Base-by-base conservation (phyloP, 2,888 invertebrate genomes). In the Parascotia fuliginaria region DNA sequence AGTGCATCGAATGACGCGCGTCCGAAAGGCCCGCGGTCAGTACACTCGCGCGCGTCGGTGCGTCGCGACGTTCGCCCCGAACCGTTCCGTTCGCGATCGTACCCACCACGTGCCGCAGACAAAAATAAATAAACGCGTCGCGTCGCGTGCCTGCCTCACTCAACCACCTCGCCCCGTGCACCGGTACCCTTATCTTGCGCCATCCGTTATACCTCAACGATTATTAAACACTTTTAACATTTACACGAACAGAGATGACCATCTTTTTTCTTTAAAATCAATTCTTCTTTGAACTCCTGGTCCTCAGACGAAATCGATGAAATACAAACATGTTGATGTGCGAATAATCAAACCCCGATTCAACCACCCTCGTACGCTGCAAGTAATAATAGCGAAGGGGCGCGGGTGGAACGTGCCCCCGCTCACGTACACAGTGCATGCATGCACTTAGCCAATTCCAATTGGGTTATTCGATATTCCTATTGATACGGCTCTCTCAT, bases 261-360 rank as follows among this genome's bases (percentile, higher is more conserved):
- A 15, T 3, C 11, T 22, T 24, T 11, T 39, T 61, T 48, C 39
- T 47, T 28, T 28, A 27, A 14, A 28, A 13, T 12, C 37, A 44
- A 49, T 46, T 42, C 52, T 55, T 60, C 53, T 7, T 24, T 24
- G 57, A 51, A 59, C 46, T 66, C 63, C 69, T 66, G 49, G 61
- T 64, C 55, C 68, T 64, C 52, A 53, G 63, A 65, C 65, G 75
- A 80, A 88, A 90, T 90, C 89, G 89, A 90, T 88, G 87, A 81
- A 83, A 83, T 70, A 82, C 85, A 85, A 85, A 85, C 86, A 88
- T 81, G 85, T 87, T 87, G 85, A 89, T 89, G 85, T 84, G 89
- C 82, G 87, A 87, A 88, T 89, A 86, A 87, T 87, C 83, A 83
- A 83, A 80, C 79, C 81, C 81, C 79, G 79, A 81, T 79, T 76